These are phyloP conservation scores for Seriola dumerili DNA, from an alignment of 2,113 vertebrate species.

Conservation along the genomic window DNA sequence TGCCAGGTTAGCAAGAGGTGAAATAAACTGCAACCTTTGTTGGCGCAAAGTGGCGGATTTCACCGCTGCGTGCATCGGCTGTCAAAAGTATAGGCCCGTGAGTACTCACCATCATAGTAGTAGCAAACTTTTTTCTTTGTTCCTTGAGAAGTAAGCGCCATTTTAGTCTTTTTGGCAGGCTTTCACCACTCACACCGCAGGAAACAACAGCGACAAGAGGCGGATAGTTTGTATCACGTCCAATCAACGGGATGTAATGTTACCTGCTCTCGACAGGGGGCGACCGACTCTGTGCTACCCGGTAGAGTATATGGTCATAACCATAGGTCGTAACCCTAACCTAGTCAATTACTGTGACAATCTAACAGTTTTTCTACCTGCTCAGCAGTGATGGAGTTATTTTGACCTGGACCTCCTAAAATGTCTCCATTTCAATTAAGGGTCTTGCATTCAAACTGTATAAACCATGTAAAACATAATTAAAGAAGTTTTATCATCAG, in stretches of 20 bases:
- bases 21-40: slow-evolving; percentile 45
- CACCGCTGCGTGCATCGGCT: background rate
- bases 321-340: too few relatives aligned
- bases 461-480: too few relatives aligned
- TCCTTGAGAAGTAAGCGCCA: slow-evolving; percentile 86
- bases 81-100: background rate
- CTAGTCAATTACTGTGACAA: too few relatives aligned
- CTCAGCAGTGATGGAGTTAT: too few relatives aligned
- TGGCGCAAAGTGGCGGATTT: slow-evolving; percentile 21
- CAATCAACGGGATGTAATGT: slow-evolving; percentile 1
- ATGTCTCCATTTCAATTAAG: too few relatives aligned
- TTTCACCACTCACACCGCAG: slow-evolving; percentile 47
- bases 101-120: slow-evolving; percentile 93
- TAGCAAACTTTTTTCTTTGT: slow-evolving; percentile 98
- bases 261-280: slow-evolving; percentile 32
- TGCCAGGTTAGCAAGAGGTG: slow-evolving; percentile 56
- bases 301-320: background rate
- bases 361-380: background rate
- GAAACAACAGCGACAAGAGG: slow-evolving; percentile 69
- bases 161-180: slow-evolving; percentile 69
- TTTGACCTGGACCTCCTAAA: too few relatives aligned
- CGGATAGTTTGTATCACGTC: slow-evolving; percentile 62
- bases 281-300: background rate
- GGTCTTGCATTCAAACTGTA: too few relatives aligned
- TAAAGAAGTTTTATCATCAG: too few relatives aligned